phyloP scores from a whole-genome alignment of 2,888 invertebrate genomes.

The Theretra japonica region DNA sequence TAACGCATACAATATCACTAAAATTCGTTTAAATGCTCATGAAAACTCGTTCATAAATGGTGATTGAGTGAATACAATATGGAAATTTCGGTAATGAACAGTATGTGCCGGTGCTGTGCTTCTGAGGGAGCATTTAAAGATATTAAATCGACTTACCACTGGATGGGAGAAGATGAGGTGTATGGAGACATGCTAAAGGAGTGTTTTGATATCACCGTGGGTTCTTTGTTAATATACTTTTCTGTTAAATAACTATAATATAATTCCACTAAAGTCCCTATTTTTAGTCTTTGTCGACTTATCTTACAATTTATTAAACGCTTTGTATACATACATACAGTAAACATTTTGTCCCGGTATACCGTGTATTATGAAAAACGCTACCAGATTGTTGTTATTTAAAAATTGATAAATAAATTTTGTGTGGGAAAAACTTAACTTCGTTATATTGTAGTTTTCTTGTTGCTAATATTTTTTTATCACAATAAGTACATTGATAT shows the following conservation, averaged over 20 bases:
- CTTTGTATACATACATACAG: background rate
- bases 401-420: background rate
- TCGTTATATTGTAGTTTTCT: too few species aligned
- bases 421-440: too few species aligned
- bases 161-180: conserved; percentile 78
- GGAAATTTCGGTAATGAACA: conserved; percentile 61
- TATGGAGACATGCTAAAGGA: conserved; percentile 76
- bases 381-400: background rate
- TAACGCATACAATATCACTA: conserved; percentile 19
- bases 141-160: conserved; percentile 66
- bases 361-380: background rate
- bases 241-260: background rate
- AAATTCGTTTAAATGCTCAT: conserved; percentile 3
- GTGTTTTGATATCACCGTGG: conserved; percentile 75
- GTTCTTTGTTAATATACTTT: conserved; percentile 39
- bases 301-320: background rate
- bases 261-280: background rate
- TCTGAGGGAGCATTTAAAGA: conserved; percentile 76
- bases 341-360: background rate
- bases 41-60: conserved; percentile 48
- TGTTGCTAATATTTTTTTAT: too few species aligned
- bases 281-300: background rate
- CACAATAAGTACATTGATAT: too few species aligned
- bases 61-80: conserved; percentile 46
- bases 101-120: conserved; percentile 79